These are phyloP conservation scores for Lysandra bellargus DNA, from an alignment of 2,888 invertebrate species.

Conservation along the genomic window DNA sequence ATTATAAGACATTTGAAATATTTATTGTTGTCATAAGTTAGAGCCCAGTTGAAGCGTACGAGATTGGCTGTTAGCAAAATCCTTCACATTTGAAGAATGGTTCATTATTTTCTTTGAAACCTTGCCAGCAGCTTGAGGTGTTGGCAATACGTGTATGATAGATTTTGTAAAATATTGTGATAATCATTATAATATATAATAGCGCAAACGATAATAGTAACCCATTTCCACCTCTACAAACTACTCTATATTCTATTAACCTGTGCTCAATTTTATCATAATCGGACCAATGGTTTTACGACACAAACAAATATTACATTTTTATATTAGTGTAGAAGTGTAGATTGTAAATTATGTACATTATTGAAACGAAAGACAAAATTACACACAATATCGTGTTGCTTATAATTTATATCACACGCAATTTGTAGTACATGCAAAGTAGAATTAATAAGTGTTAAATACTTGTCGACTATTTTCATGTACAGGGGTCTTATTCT, in stretches of 20 bases:
- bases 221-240: no score
- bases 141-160: neutral
- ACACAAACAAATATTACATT: neutral
- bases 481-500: no score
- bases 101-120: neutral
- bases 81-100: constrained; percentile 8
- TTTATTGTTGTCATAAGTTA: constrained; percentile 15
- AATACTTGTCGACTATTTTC: neutral
- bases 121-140: constrained; percentile 5
- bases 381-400: neutral
- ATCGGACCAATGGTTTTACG: neutral
- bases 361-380: neutral
- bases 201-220: no score
- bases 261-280: neutral
- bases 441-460: neutral
- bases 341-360: neutral
- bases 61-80: neutral
- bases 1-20: constrained; percentile 16
- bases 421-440: neutral
- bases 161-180: neutral
- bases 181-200: neutral
- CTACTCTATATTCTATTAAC: no score
- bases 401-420: neutral
- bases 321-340: neutral
- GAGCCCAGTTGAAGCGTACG: constrained; percentile 1